Conservation (phyloP, 2,113 vertebrate species). For the Chlamydotis undulata region DNA sequence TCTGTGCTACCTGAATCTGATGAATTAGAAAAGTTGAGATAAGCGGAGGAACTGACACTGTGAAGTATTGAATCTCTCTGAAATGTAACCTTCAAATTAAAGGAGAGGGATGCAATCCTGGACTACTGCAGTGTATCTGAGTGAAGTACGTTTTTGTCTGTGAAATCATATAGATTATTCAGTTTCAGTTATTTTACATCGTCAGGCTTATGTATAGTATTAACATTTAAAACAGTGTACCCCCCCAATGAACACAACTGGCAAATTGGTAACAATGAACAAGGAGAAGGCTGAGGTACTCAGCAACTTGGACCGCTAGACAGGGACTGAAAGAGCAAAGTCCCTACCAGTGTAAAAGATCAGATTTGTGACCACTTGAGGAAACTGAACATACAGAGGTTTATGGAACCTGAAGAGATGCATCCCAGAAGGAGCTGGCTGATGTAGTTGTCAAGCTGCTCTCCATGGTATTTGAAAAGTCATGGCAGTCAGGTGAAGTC, state of each 20-base stretch:
- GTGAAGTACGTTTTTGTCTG: neutral
- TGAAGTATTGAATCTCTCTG: neutral
- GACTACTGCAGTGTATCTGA: neutral
- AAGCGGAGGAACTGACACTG: neutral
- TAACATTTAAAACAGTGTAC: neutral
- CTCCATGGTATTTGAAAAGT: neutral
- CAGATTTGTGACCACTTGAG: fast-evolving
- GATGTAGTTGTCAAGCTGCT: neutral
- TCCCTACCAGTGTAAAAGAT: neutral
- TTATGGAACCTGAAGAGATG: fast-evolving
- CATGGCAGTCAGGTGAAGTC: neutral
- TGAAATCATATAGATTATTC: neutral
- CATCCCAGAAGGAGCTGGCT: neutral
- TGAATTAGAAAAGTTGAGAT: neutral
- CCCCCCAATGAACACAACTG: fast-evolving
- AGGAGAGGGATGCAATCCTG: neutral
- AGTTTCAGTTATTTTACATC: neutral
- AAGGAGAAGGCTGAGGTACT: neutral
- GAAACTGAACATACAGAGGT: neutral
- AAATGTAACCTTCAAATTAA: neutral
- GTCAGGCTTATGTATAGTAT: neutral
- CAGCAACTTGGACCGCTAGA: neutral
- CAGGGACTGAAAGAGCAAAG: neutral
- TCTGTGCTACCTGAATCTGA: neutral
- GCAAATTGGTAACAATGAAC: neutral